Percentiles rank a stretch among this genome's conserved stretches.
phyloP scores from a whole-genome alignment of 2,888 invertebrate genomes.

The Megastigmus dorsalis region DNA sequence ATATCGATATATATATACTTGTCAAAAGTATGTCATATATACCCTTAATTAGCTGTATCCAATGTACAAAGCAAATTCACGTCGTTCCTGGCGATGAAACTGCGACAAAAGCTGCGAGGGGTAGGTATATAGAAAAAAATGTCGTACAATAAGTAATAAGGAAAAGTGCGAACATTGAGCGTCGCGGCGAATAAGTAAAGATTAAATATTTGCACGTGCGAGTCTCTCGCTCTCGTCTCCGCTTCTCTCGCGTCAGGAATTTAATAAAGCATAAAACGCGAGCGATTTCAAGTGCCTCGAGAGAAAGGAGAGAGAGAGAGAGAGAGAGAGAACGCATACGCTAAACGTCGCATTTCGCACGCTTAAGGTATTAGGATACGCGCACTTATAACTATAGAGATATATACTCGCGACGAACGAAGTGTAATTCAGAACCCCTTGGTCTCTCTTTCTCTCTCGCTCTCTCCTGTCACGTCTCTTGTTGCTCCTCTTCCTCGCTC shows the following conservation, averaged over 20 bases:
- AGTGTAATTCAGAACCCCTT: slow-evolving; percentile 26
- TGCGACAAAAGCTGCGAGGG: slow-evolving; percentile 8
- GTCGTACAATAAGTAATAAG: slow-evolving; percentile 42
- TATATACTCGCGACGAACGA: slow-evolving; percentile 8
- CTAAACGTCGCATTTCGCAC: slow-evolving; percentile 47
- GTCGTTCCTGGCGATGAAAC: slow-evolving; percentile 3
- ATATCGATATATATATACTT: too few relatives aligned
- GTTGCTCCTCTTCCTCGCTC: not conserved
- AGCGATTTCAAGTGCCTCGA: slow-evolving; percentile 49
- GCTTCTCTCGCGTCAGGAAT: slow-evolving; percentile 69
- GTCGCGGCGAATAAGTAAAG: slow-evolving; percentile 35
- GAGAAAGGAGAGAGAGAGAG: slow-evolving; percentile 7
- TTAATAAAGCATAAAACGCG: slow-evolving; percentile 70
- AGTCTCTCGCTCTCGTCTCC: slow-evolving; percentile 36
- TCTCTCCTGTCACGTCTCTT: not conserved
- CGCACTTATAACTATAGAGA: slow-evolving; percentile 18
- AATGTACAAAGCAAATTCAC: slow-evolving; percentile 24
- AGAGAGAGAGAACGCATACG: slow-evolving; percentile 8
- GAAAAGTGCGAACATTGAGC: not conserved
- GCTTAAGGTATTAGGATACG: slow-evolving; percentile 21
- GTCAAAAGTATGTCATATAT: too few relatives aligned
- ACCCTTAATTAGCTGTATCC: too few relatives aligned
- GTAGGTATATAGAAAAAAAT: too few relatives aligned
- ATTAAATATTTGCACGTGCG: slow-evolving; percentile 71
- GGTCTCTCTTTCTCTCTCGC: slow-evolving; percentile 1